Percentiles rank a stretch among this genome's conserved stretches.
Evolutionary conservation across 1,140 invertebrate species (phyloP).

Genomic region (Lysiphlebus fabarum): DNA sequence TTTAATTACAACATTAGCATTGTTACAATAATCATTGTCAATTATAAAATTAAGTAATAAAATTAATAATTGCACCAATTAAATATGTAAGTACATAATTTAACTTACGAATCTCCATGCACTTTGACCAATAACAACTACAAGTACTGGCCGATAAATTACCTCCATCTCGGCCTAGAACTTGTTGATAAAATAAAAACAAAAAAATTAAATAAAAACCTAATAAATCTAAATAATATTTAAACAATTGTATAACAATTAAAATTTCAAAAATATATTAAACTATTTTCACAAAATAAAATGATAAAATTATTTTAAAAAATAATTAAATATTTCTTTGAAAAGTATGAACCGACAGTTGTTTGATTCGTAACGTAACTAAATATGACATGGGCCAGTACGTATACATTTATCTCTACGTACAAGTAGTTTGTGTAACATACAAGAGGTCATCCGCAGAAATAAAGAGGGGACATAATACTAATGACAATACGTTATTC

Average conservation of each 20-base stretch:
- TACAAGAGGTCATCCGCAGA: slow-evolving; percentile 44
- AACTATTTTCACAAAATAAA: too few relatives aligned
- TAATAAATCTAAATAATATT: neutral
- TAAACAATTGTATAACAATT: neutral
- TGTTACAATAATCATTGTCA: slow-evolving; percentile 10
- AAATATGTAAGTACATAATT: neutral
- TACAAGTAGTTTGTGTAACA: slow-evolving; percentile 41
- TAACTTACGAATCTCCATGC: slow-evolving; percentile 36
- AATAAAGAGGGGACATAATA: slow-evolving; percentile 22
- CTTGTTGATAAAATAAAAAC: neutral
- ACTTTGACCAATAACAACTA: slow-evolving; percentile 30
- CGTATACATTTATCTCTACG: slow-evolving; percentile 48
- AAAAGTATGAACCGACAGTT: slow-evolving; percentile 21
- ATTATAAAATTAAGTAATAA: neutral
- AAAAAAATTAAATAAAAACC: neutral
- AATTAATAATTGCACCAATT: slow-evolving; percentile 6
- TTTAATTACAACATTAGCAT: too few relatives aligned
- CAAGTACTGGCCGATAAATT: slow-evolving; percentile 34
- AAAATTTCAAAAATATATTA: too few relatives aligned
- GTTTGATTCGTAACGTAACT: slow-evolving; percentile 41
- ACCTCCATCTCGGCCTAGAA: slow-evolving; percentile 32
- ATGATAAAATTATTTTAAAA: neutral
- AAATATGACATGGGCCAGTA: slow-evolving; percentile 37
- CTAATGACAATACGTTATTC: neutral
- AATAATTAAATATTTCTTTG: neutral